These are phyloP conservation scores for Chionomys nivalis DNA, from an alignment of 2,113 vertebrate species.

Conservation along the genomic window DNA sequence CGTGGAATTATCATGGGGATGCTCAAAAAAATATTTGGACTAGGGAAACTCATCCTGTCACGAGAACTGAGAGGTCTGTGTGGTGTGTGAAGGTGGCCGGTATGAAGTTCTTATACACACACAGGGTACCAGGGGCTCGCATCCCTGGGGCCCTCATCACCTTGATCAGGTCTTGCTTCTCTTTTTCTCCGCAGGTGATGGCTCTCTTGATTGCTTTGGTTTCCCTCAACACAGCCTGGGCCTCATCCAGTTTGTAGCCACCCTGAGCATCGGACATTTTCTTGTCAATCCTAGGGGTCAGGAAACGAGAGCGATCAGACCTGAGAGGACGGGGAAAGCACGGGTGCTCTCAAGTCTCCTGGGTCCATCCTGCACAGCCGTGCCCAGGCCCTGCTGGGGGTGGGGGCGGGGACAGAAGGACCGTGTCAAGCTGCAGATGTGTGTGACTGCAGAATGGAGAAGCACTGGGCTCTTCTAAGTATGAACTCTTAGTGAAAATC, in stretches of 20 bases:
- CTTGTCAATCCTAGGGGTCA: conserved; percentile 92
- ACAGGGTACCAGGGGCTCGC: rapidly evolving
- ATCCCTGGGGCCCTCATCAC: conserved; percentile 79
- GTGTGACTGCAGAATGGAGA: background rate
- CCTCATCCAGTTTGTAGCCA: conserved; percentile 95
- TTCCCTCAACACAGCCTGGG: conserved; percentile 96
- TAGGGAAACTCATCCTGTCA: background rate
- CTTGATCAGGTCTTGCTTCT: conserved; percentile 98
- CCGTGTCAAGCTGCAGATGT: background rate
- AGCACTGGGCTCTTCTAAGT: background rate
- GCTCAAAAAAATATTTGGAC: background rate
- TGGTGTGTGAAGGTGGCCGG: rapidly evolving
- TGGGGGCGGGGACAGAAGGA: background rate
- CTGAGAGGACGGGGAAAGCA: background rate
- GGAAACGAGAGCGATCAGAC: conserved; percentile 6
- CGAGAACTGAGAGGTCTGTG: background rate
- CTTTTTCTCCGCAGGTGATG: conserved; percentile 96
- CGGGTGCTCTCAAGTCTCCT: background rate
- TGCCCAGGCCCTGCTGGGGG: too few species aligned
- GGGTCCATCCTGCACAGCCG: background rate
- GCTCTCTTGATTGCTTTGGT: conserved; percentile 96
- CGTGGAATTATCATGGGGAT: background rate
- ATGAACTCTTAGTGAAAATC: background rate
- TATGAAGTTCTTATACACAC: rapidly evolving
- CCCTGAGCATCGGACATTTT: conserved; percentile 94